These are phyloP conservation scores for Fissipunctia ypsillon DNA, from an alignment of 2,888 invertebrate species.

Conservation along the genomic window DNA sequence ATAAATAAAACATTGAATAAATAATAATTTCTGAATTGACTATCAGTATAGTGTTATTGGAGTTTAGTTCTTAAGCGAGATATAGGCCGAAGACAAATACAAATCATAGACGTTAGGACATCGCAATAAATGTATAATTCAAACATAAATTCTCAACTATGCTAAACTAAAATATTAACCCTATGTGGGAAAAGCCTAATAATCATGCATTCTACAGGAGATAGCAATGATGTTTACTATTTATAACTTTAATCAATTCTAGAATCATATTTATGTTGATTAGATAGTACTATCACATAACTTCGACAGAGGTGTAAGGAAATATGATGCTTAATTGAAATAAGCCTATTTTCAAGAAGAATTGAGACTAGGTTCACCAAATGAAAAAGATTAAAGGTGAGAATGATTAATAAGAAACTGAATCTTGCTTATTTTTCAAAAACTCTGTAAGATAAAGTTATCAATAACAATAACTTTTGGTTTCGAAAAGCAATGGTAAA, in stretches of 20 bases:
- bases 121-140: background rate
- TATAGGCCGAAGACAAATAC: background rate
- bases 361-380: background rate
- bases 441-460: background rate
- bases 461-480: background rate
- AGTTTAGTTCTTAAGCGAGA: background rate
- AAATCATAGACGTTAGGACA: background rate
- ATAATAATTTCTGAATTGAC: background rate
- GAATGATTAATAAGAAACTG: background rate
- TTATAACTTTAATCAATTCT: constrained; percentile 20
- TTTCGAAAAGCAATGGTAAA: constrained; percentile 2
- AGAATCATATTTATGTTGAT: constrained; percentile 23
- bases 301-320: constrained; percentile 1
- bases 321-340: constrained; percentile 18
- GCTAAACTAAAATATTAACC: background rate
- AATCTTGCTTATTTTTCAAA: background rate
- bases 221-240: constrained; percentile 23
- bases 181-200: constrained; percentile 16
- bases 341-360: background rate
- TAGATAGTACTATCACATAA: constrained; percentile 39
- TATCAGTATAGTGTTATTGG: background rate
- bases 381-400: background rate
- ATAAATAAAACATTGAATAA: constrained; percentile 54
- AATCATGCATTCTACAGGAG: constrained; percentile 2
- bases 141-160: background rate